Evolutionary conservation across 2,113 vertebrate genomes (phyloP).

Genomic region (Apodemus sylvaticus): DNA sequence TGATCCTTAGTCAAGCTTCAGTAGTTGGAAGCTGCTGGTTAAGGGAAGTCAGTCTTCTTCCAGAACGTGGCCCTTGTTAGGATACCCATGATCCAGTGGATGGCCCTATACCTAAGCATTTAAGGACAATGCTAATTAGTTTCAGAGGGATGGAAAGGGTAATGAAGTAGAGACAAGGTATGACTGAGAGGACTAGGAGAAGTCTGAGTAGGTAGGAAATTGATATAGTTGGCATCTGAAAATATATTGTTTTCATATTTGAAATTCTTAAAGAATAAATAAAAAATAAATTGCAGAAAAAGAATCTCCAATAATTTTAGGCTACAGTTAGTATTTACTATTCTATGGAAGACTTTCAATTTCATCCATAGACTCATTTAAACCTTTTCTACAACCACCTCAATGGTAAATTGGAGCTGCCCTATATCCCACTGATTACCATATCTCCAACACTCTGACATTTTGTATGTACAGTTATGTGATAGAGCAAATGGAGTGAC

Average conservation of each 20-base stretch:
- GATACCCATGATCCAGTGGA: not conserved
- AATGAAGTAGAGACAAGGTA: too few species aligned
- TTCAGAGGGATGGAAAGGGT: not conserved
- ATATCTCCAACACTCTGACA: not conserved
- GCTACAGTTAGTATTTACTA: not conserved
- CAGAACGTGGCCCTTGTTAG: not conserved
- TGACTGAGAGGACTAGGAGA: not conserved
- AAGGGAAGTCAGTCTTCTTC: too few species aligned
- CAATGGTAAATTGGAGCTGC: not conserved
- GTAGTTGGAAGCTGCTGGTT: not conserved
- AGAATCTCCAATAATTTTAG: not conserved
- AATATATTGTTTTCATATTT: too few species aligned
- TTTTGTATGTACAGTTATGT: not conserved
- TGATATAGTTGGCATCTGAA: not conserved
- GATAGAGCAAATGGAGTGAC: not conserved
- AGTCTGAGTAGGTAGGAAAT: not conserved
- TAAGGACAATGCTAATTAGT: too few species aligned
- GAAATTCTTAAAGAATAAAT: not conserved
- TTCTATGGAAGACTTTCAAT: not conserved
- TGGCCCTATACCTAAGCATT: not conserved
- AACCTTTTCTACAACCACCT: not conserved
- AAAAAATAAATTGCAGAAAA: constrained; percentile 43
- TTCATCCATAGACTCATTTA: not conserved
- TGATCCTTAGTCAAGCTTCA: not conserved
- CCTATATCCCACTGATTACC: not conserved